Conservation (phyloP, 1,140 invertebrate species). For the Olivierus martensii region DNA sequence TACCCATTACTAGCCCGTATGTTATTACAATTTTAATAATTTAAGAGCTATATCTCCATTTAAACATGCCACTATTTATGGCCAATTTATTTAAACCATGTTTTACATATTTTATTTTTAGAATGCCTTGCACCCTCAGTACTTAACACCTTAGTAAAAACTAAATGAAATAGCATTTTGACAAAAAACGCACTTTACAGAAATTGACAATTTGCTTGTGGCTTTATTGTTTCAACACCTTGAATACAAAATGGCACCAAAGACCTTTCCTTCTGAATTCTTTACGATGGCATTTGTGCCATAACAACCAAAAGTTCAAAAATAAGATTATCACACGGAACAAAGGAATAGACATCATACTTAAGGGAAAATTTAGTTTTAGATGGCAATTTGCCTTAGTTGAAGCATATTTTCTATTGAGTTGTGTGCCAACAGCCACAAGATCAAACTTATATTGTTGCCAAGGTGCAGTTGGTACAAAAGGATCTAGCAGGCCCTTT, state of each 20-base stretch:
- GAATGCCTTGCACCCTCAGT: no score
- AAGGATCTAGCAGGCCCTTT: constrained; percentile 9
- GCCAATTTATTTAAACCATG: no score
- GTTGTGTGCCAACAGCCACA: neutral
- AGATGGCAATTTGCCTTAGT: constrained; percentile 11
- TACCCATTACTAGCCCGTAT: no score
- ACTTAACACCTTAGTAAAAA: no score
- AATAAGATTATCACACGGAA: constrained; percentile 26
- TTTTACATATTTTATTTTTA: no score
- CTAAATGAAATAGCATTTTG: no score
- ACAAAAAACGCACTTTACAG: no score
- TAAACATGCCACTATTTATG: no score
- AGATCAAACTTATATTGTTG: constrained; percentile 2
- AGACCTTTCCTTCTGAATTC: constrained; percentile 35
- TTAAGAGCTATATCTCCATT: no score
- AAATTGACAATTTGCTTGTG: no score
- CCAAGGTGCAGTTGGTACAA: constrained; percentile 4
- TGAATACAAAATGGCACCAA: neutral
- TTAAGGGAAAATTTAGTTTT: constrained; percentile 12
- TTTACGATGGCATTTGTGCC: constrained; percentile 36
- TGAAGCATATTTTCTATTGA: neutral
- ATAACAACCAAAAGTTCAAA: constrained; percentile 32
- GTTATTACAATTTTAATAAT: neutral
- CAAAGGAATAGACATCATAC: constrained; percentile 17
- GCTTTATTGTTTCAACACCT: neutral